Evolutionary conservation across 2,797 vertebrate species (phyloP), one percentile per base, ranked within the genome.

Genomic region (Acomys russatus): DNA sequence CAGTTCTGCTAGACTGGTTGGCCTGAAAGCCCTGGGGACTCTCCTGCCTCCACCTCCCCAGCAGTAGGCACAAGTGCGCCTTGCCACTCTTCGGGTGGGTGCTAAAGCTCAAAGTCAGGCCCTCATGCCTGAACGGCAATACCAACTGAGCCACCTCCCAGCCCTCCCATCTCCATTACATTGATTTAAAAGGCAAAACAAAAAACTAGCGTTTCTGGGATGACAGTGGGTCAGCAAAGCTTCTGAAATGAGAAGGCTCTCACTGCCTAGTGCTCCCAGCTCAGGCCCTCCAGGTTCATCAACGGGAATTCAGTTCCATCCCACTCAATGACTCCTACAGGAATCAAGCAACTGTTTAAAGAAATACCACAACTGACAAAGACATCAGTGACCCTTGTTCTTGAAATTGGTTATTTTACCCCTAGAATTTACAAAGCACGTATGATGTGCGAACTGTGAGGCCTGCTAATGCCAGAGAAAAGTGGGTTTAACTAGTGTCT

Each of bases 341-440:
- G 76, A 94, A 88, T 59, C 76, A 68, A 96, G 70, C 77, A 79
- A 86, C 68, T 54, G 49, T 63, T 86, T 87, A 91, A 89, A 91
- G 93, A 91, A 82, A 94, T 56, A 95, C 49, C 71, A 79, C 90
- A 92, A 87, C 80, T 84, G n/a, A 88, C 79, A 90, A 94, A 89
- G 33, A 44, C 91, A 95, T 56, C 2, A 0, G 74, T 49, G 25
- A 68, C 79, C 93, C 96, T 92, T 80, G 56, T 15, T 74, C 77
- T 82, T 44, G 49, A 20, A 30, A 25, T 78, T 76, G 77, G 23
- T 94, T 91, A 91, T 95, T 91, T 94, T 86, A 49, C 94, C 30
- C 78, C 74, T 84, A 71, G 77, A 87, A 92, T 79, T 97, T 84
- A 73, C 30, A 59, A 85, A 77, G 80, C n/a, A 30, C 35, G 3